Base-by-base conservation (phyloP, 2,113 vertebrate genomes). In the Pollimyrus isidori region DNA sequence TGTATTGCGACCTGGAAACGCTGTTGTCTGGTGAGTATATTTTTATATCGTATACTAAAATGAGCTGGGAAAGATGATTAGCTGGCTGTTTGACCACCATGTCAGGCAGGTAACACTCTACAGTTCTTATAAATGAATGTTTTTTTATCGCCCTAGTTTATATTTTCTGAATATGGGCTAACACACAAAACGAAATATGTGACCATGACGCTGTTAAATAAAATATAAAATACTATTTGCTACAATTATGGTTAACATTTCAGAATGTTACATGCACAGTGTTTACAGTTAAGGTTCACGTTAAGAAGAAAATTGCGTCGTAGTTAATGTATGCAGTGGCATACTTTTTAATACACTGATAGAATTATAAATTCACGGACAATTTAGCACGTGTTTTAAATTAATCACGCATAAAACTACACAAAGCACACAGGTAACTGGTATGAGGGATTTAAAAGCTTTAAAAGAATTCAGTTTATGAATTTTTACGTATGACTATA, bases 1-100 rank as follows among this genome's bases (percentile, higher is more conserved):
- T 19, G 19, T 96, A 95, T 92, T 96, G 87, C 94, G 95, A 89
- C 94, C 94, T 87, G 95, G 95, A 90, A 93, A 90, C 46, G 93
- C 93, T 90, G 90, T 92, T 21, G 91, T 93, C 87, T 95, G 95
- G 96, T 96, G 91, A 95, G 95, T 87, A 76, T 1, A 53, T 53
- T 1, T 30, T 21, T 50, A 26, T 80, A 23, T 88, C n/a, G 89
- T 80, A 30, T 30, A 26, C 5, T 26, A 62, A 62, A 45, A 90
- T 35, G 11, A 82, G 42, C 76, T 39, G 76, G 39, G 15, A 82
- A 17, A 35, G 13, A 46, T 83, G 21, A 48, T 3, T 11, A 45
- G n/a, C 3, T 50, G 84, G 17, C 19, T 86, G 46, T 49, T 48
- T 49, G 46, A 26, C 23, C 52, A 52, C 46, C 48, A n/a, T 15